These are phyloP conservation scores for Ophion ventricosus DNA, from an alignment of 2,888 invertebrate genomes.

Conservation along the genomic window DNA sequence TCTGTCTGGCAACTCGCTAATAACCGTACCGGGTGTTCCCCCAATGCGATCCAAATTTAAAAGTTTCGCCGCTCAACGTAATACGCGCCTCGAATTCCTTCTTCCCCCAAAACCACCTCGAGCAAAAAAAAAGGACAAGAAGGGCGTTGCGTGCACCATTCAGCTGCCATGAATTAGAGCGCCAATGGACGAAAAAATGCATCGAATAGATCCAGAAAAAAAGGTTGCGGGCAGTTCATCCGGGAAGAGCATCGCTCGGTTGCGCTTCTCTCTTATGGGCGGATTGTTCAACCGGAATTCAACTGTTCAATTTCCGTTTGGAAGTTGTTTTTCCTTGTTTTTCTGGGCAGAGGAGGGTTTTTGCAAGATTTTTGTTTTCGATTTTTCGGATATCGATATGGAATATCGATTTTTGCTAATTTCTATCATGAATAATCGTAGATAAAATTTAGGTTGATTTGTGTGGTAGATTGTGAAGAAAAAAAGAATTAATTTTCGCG, in stretches of 20 bases:
- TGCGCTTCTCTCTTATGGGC: too few species aligned
- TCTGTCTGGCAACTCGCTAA: conserved; percentile 73
- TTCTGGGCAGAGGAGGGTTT: background rate
- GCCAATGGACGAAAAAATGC: background rate
- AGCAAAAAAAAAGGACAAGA: background rate
- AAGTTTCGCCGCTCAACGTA: conserved; percentile 53
- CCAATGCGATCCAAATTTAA: conserved; percentile 67
- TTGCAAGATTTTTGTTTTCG: too few species aligned
- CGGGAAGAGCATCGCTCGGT: background rate
- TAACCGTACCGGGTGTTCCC: conserved; percentile 68
- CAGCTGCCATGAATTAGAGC: background rate
- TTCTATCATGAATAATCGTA: background rate
- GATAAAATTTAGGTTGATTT: too few species aligned
- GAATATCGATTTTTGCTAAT: background rate
- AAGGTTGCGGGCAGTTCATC: background rate
- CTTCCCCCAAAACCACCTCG: background rate
- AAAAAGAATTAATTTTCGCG: too few species aligned
- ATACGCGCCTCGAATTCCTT: conserved; percentile 4
- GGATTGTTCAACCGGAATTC: too few species aligned
- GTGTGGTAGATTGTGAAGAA: too few species aligned
- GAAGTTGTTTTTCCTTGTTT: too few species aligned
- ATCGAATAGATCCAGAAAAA: background rate
- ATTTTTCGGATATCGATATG: background rate
- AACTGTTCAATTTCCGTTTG: too few species aligned
- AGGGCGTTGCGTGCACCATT: background rate